Evolutionary conservation across 2,888 invertebrate species (phyloP).

Genomic region (Spicauda simplicius): DNA sequence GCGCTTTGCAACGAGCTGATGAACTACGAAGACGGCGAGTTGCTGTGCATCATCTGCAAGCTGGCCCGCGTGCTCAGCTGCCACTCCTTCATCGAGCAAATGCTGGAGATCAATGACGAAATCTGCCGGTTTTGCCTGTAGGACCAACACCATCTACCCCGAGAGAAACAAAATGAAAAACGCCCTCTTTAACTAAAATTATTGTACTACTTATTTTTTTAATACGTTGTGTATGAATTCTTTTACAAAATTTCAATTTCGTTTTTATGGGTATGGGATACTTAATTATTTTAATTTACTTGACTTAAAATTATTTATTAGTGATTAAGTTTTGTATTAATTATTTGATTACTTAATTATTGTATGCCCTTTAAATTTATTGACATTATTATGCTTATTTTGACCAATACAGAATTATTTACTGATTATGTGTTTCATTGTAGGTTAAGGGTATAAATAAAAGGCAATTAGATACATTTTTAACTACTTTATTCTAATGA

Average conservation of each 20-base stretch:
- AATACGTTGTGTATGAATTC: slow-evolving; percentile 48
- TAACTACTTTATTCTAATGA: slow-evolving; percentile 61
- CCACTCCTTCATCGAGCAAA: slow-evolving; percentile 89
- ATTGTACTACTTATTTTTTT: slow-evolving; percentile 32
- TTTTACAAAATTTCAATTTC: not conserved
- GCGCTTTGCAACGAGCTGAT: slow-evolving; percentile 89
- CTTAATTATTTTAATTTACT: slow-evolving; percentile 24
- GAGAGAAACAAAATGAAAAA: slow-evolving; percentile 20
- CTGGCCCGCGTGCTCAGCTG: slow-evolving; percentile 89
- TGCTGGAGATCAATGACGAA: slow-evolving; percentile 91
- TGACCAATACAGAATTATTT: slow-evolving; percentile 25
- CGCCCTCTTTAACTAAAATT: slow-evolving; percentile 8
- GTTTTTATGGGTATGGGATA: slow-evolving; percentile 33
- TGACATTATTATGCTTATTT: slow-evolving; percentile 24
- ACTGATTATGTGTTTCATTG: not conserved
- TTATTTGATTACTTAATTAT: slow-evolving; percentile 23
- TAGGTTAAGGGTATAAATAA: slow-evolving; percentile 34
- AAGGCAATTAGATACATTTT: slow-evolving; percentile 42
- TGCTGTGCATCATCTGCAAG: slow-evolving; percentile 86
- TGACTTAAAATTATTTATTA: slow-evolving; percentile 24
- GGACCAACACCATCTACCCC: slow-evolving; percentile 43
- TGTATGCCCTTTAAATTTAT: slow-evolving; percentile 10
- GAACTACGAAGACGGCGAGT: slow-evolving; percentile 87
- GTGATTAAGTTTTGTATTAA: slow-evolving; percentile 25
- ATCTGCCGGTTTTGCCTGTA: slow-evolving; percentile 90